Evolutionary conservation across 2,888 invertebrate genomes (phyloP).

Genomic region (Adelphocoris suturalis): DNA sequence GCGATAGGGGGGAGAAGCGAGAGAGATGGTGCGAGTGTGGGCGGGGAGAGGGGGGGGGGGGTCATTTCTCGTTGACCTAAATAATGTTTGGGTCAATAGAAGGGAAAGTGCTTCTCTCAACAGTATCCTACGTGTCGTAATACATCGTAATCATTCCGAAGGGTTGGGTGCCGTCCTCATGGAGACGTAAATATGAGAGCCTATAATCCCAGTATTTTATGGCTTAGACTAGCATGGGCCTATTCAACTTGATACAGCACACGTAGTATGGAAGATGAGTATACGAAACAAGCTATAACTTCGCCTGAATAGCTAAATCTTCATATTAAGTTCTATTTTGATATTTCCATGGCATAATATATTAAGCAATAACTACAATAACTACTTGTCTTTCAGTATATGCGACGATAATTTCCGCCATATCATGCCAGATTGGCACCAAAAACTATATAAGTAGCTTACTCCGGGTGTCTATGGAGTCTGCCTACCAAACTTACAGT

Average conservation of each 20-base stretch:
- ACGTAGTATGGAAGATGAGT: background rate
- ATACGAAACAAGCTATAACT: background rate
- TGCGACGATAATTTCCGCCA: no score
- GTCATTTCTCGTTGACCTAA: slow-evolving; percentile 41
- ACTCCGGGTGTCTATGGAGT: no score
- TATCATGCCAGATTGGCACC: no score
- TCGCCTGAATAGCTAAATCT: background rate
- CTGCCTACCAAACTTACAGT: no score
- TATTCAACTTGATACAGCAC: background rate
- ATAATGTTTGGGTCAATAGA: slow-evolving; percentile 14
- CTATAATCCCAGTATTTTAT: background rate
- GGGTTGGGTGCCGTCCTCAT: background rate
- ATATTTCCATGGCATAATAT: no score
- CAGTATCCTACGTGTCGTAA: background rate
- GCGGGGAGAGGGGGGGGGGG: no score
- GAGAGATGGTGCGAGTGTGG: no score
- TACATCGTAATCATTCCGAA: slow-evolving; percentile 3
- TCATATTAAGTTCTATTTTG: no score
- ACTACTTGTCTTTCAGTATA: no score
- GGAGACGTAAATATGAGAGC: background rate
- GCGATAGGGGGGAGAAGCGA: background rate
- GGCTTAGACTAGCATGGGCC: background rate
- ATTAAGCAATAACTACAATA: no score
- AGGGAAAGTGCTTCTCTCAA: slow-evolving; percentile 13
- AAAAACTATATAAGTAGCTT: no score